Evolutionary conservation across 1,140 invertebrate genomes (phyloP), one percentile per base, ranked within the genome.

Genomic region (Bombus superbus): DNA sequence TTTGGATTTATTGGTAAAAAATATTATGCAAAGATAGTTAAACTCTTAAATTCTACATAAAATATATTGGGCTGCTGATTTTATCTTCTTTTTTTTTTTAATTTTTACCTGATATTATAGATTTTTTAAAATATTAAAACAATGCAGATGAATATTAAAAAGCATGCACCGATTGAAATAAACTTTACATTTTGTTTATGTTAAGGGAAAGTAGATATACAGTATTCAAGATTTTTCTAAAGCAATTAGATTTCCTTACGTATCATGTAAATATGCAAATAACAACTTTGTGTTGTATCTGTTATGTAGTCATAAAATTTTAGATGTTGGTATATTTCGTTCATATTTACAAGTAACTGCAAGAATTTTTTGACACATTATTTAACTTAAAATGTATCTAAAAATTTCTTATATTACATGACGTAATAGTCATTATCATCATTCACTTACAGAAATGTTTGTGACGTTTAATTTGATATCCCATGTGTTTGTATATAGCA

Each of bases 101-200:
- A n/a, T n/a, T 71, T n/a, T 15, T 8, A n/a, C 1, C 28, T 81
- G 8, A 53, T 35, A 71, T 13, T 42, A 15, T 59, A 71, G 42
- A 62, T 18, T 64, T 35, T 44, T 3, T 62, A 40, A 62, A 73
- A 64, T 9, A 57, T 57, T 22, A 40, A 32, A 79, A 40, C n/a
- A 47, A 57, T 71, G 18, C 47, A 80, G 38, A 73, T 57, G 32
- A 85, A 64, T 59, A 88, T 84, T 87, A 91, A 87, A 86, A 92
- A 92, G 92, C 91, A 91, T 89, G 90, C 87, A 91, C 89, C 90
- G 75, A 81, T 76, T 87, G 57, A 74, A 68, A 69, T 82, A 82
- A 85, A 75, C 64, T 80, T 62, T 53, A 72, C 47, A 53, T 84
- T 72, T 62, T 79, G 72, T 62, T 80, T 80, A 72, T 62, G 8